Evolutionary conservation across 1,140 invertebrate genomes (phyloP).

Genomic region (Heliconius congener): DNA sequence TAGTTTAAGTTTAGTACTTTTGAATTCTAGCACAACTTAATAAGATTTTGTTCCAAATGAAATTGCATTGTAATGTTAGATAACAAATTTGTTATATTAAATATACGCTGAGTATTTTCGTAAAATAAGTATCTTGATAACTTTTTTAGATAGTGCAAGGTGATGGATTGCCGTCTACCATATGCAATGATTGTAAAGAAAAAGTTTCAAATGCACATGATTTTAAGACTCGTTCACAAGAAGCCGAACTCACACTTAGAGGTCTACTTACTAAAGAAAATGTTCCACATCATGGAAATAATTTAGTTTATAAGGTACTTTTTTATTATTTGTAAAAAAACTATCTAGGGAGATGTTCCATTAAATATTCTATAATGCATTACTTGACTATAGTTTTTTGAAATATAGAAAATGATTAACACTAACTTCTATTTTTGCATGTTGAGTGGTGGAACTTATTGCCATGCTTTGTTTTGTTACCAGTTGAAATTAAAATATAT

Average conservation of each 20-base stretch:
- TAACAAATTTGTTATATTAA: not conserved
- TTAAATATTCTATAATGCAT: no score
- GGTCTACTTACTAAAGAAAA: conserved; percentile 49
- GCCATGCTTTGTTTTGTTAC: no score
- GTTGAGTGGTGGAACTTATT: no score
- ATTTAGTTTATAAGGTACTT: conserved; percentile 18
- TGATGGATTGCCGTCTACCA: conserved; percentile 60
- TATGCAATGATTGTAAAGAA: conserved; percentile 61
- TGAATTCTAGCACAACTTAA: not conserved
- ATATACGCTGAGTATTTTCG: no score
- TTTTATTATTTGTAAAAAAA: no score
- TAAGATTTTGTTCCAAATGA: not conserved
- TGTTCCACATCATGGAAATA: conserved; percentile 17
- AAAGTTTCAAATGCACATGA: conserved; percentile 59
- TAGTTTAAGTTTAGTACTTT: not conserved
- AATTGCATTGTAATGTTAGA: not conserved
- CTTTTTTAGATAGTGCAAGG: conserved; percentile 52
- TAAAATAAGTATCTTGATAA: not conserved
- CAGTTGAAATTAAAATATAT: no score
- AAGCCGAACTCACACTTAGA: conserved; percentile 49
- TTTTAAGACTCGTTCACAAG: conserved; percentile 57
- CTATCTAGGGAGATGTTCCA: no score
- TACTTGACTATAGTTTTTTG: no score
- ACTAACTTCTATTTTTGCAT: no score
- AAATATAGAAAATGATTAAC: no score